These are phyloP conservation scores for Dermolepida albohirtum DNA, from an alignment of 2,888 invertebrate species.

Conservation along the genomic window DNA sequence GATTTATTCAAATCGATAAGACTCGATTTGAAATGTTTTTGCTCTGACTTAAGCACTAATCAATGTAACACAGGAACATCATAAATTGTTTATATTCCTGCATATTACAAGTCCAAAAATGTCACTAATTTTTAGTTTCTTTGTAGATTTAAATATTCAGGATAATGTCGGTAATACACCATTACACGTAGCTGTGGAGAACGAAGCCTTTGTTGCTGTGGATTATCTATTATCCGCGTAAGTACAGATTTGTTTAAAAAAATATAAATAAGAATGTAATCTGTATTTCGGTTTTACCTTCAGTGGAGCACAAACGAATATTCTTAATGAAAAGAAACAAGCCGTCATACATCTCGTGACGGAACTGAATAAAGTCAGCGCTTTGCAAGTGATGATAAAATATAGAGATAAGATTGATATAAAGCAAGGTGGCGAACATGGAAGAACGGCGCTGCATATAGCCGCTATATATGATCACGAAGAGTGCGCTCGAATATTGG, in stretches of 20 bases:
- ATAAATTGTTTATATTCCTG: too few relatives aligned
- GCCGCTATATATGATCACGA: slow-evolving; percentile 88
- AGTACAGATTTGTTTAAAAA: slow-evolving; percentile 59
- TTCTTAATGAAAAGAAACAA: slow-evolving; percentile 82
- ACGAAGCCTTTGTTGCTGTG: slow-evolving; percentile 77
- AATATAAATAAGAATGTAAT: not conserved
- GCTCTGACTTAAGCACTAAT: too few relatives aligned
- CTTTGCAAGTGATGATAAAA: slow-evolving; percentile 76
- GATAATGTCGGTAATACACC: slow-evolving; percentile 85
- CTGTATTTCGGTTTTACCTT: slow-evolving; percentile 48
- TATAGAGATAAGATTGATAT: slow-evolving; percentile 78
- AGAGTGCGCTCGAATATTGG: slow-evolving; percentile 83
- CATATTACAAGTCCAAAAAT: slow-evolving; percentile 12
- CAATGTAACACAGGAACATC: too few relatives aligned
- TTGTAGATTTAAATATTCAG: slow-evolving; percentile 77
- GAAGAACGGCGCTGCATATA: slow-evolving; percentile 84
- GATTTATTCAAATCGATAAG: too few relatives aligned
- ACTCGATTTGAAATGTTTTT: too few relatives aligned
- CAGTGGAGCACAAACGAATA: slow-evolving; percentile 76
- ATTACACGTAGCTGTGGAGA: slow-evolving; percentile 83
- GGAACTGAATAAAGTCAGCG: slow-evolving; percentile 79
- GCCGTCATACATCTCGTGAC: slow-evolving; percentile 85
- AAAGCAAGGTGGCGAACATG: slow-evolving; percentile 82
- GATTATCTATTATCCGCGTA: slow-evolving; percentile 81
- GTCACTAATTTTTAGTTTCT: slow-evolving; percentile 30